Evolutionary conservation across 2,113 vertebrate genomes (phyloP).

Genomic region (Ammodytes marinus): DNA sequence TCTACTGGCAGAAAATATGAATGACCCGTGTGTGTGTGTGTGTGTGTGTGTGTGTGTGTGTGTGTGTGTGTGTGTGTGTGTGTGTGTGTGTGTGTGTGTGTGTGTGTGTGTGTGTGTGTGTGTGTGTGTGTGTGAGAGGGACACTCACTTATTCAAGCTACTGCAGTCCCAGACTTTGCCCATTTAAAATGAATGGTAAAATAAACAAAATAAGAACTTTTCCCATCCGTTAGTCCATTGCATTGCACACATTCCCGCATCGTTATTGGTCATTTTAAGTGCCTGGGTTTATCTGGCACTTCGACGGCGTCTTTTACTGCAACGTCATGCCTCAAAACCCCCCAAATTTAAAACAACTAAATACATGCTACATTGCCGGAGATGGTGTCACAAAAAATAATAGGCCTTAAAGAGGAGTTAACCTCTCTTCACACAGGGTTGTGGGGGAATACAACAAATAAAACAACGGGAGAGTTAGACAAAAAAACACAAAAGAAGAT

Average conservation of each 20-base stretch:
- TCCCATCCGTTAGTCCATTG: conserved; percentile 31
- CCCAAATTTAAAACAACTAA: conserved; percentile 14
- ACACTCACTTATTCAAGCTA: conserved; percentile 42
- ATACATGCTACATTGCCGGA: conserved; percentile 61
- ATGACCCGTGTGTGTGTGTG: conserved; percentile 62
- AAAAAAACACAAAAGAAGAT: conserved; percentile 30
- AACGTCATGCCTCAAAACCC: conserved; percentile 11
- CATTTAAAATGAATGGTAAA: conserved; percentile 36
- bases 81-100: conserved; percentile 47
- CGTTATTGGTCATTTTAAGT: conserved; percentile 60
- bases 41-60: conserved; percentile 63
- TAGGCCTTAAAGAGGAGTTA: conserved; percentile 42
- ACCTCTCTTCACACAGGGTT: conserved; percentile 64
- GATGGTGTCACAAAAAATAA: conserved; percentile 35
- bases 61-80: conserved; percentile 68
- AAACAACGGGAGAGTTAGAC: conserved; percentile 14
- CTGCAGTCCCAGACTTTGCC: neutral
- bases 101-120: conserved; percentile 13
- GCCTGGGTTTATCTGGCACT: conserved; percentile 31
- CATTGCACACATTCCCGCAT: conserved; percentile 77
- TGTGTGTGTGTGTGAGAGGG: conserved; percentile 62
- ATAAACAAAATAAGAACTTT: conserved; percentile 14
- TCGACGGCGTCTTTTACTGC: conserved; percentile 3
- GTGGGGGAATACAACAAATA: neutral
- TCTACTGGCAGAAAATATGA: conserved; percentile 68